Conservation (phyloP, 1,140 invertebrate genomes). For the Sminthurinus signatus region DNA sequence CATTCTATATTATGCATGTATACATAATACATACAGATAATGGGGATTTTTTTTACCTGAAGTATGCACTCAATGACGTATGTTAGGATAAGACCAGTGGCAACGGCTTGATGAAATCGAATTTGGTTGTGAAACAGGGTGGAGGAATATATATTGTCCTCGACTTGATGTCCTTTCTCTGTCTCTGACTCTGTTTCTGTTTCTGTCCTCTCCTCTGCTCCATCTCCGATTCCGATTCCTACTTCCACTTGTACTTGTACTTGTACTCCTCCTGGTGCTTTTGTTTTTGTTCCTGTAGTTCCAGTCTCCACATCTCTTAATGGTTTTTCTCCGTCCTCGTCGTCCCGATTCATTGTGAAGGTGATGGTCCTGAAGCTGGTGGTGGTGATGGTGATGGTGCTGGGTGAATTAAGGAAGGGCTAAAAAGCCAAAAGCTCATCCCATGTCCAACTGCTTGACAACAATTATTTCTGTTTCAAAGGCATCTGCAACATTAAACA, state of each 20-base stretch:
- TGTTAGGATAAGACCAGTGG: slow-evolving; percentile 36
- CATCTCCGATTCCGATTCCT: background rate
- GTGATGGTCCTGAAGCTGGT: background rate
- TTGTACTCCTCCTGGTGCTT: too few species aligned
- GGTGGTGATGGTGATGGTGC: background rate
- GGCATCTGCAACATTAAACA: slow-evolving; percentile 12
- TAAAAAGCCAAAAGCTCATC: too few species aligned
- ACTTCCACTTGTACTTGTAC: background rate
- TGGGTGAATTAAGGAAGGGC: slow-evolving; percentile 14
- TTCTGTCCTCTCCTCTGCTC: background rate
- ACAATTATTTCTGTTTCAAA: slow-evolving; percentile 30
- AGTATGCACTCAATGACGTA: slow-evolving; percentile 38
- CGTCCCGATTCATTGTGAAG: slow-evolving; percentile 23
- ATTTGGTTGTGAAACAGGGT: background rate
- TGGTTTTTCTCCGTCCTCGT: slow-evolving; percentile 15
- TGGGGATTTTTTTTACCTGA: slow-evolving; percentile 33
- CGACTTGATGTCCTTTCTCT: background rate
- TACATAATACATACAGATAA: too few species aligned
- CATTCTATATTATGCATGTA: too few species aligned
- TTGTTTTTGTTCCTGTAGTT: background rate
- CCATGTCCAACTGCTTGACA: slow-evolving; percentile 29
- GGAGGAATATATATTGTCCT: background rate
- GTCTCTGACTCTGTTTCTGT: background rate
- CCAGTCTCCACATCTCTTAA: slow-evolving; percentile 11
- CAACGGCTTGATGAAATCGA: slow-evolving; percentile 31